These are phyloP conservation scores for Phycodurus eques DNA, from an alignment of 2,113 vertebrate species.

Conservation along the genomic window DNA sequence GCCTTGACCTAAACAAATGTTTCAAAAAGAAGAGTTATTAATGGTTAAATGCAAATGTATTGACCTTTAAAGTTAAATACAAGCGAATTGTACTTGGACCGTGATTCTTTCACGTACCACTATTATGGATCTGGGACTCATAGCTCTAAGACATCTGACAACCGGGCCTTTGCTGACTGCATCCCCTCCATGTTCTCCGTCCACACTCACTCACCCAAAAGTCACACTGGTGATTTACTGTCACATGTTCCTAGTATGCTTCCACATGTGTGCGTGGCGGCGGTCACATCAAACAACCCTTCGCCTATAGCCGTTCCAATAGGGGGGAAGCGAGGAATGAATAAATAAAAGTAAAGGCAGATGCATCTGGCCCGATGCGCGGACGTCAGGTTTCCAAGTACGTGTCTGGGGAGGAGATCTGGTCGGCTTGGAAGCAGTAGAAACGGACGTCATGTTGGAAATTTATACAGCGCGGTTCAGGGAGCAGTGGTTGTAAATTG, in stretches of 20 bases:
- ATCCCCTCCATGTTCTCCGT: slow-evolving; percentile 47
- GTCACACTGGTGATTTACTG: slow-evolving; percentile 49
- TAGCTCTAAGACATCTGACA: too few species aligned
- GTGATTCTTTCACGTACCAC: too few species aligned
- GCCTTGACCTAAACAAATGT: too few species aligned
- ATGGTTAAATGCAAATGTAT: too few species aligned
- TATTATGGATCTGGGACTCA: not conserved
- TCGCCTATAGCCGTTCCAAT: slow-evolving; percentile 47
- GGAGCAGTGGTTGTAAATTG: slow-evolving; percentile 71
- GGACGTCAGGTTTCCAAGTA: slow-evolving; percentile 68
- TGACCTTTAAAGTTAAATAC: too few species aligned
- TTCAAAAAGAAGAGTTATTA: too few species aligned
- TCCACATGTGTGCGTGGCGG: slow-evolving; percentile 42
- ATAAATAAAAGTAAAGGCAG: slow-evolving; percentile 61
- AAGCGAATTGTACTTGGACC: too few species aligned
- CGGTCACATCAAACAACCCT: slow-evolving; percentile 60
- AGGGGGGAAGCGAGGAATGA: slow-evolving; percentile 27
- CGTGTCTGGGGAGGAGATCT: slow-evolving; percentile 70
- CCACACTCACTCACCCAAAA: slow-evolving; percentile 35
- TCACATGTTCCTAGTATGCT: slow-evolving; percentile 34
- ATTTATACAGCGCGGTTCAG: slow-evolving; percentile 67
- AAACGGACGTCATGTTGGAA: slow-evolving; percentile 69
- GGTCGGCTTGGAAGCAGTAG: slow-evolving; percentile 72
- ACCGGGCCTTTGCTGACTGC: slow-evolving; percentile 24
- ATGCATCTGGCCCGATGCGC: slow-evolving; percentile 66